These are phyloP conservation scores for Glyptemys insculpta DNA, from an alignment of 2,797 vertebrate species.

Conservation along the genomic window DNA sequence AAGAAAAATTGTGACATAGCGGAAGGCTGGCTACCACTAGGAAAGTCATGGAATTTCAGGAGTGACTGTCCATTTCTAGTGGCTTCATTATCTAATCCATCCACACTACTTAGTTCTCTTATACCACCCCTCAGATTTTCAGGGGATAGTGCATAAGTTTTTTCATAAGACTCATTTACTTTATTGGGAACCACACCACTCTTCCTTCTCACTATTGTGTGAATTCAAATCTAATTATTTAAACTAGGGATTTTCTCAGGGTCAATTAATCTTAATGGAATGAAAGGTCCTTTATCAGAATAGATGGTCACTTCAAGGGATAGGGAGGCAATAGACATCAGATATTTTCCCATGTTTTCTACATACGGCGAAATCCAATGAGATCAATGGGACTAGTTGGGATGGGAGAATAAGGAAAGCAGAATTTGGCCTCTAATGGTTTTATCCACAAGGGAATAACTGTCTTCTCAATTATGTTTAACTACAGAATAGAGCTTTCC, in stretches of 20 bases:
- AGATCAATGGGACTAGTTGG: conserved; percentile 36
- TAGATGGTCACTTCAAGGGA: conserved; percentile 41
- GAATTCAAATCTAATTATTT: conserved; percentile 19
- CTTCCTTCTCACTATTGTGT: background rate
- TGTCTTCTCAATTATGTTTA: conserved; percentile 15
- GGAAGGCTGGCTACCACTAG: background rate
- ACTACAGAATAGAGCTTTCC: background rate
- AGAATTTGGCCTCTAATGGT: conserved; percentile 50
- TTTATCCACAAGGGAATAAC: background rate
- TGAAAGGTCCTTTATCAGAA: conserved; percentile 27
- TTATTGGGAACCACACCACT: background rate
- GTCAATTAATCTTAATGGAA: conserved; percentile 7
- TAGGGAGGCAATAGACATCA: background rate
- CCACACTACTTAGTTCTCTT: background rate
- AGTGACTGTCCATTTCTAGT: background rate
- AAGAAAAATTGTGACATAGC: background rate
- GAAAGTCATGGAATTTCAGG: background rate
- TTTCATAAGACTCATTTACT: background rate
- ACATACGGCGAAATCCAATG: conserved; percentile 23
- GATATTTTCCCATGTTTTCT: conserved; percentile 15
- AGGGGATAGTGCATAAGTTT: background rate
- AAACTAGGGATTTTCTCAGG: background rate
- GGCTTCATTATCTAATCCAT: background rate
- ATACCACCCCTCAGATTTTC: background rate
- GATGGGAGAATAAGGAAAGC: conserved; percentile 48